Percentiles rank a stretch among this genome's conserved stretches.
Evolutionary conservation across 2,888 invertebrate genomes (phyloP).

Genomic region (Xestia rhomboidea): DNA sequence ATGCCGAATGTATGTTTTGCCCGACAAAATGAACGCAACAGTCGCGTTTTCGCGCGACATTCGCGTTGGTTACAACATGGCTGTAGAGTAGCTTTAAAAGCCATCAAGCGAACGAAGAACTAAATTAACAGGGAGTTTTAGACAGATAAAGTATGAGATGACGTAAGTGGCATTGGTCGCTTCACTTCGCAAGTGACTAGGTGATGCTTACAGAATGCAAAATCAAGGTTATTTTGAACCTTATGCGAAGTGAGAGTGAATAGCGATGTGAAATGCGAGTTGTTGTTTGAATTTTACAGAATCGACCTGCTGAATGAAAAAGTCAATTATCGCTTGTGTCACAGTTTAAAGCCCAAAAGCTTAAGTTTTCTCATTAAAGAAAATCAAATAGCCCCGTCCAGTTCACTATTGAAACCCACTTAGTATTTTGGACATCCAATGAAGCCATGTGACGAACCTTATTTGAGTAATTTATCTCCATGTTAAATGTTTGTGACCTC

Average conservation of each 20-base stretch:
- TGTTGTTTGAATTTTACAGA: too few relatives aligned
- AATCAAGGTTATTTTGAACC: too few relatives aligned
- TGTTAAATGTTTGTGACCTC: conserved; percentile 34
- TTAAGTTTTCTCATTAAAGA: conserved; percentile 7
- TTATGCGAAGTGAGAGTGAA: too few relatives aligned
- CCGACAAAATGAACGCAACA: not conserved
- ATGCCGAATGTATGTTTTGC: not conserved
- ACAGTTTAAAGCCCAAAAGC: not conserved
- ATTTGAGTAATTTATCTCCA: conserved; percentile 44
- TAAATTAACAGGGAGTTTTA: too few relatives aligned
- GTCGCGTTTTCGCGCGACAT: not conserved
- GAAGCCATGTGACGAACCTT: not conserved
- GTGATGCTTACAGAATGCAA: too few relatives aligned
- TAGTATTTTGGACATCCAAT: not conserved
- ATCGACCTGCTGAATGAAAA: not conserved
- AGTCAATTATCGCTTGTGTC: not conserved
- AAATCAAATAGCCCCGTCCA: not conserved
- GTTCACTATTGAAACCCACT: not conserved
- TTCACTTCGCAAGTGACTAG: too few relatives aligned
- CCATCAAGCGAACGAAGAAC: not conserved
- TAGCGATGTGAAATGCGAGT: too few relatives aligned
- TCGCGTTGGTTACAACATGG: not conserved
- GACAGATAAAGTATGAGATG: too few relatives aligned
- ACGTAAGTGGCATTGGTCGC: too few relatives aligned
- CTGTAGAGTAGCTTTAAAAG: not conserved